Evolutionary conservation across 2,113 vertebrate genomes (phyloP), one percentile per base, ranked within the genome.

Genomic region (Halcyon malimbica): DNA sequence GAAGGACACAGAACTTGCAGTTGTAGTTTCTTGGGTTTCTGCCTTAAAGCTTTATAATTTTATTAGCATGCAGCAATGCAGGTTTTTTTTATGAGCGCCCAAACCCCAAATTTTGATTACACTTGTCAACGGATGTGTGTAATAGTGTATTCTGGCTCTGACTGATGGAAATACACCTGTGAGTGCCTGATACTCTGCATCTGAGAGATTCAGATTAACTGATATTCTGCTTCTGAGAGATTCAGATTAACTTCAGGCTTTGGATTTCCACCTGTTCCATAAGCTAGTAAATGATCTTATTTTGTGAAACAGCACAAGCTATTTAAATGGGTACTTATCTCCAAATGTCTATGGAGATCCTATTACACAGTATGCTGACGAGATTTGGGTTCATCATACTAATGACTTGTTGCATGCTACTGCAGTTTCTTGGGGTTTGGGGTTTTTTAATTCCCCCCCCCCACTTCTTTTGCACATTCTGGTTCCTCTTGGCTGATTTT

Each of bases 81-180:
- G 0, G 41, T 41, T 6, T 73, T 60, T 63, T 23, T n/a, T 19
- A 9, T 33, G 41, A 73, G 29, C 44, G 50, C 50, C 13, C 26
- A 2, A 31, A 56, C 53, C 28, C 24, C 24, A n/a, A 18, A 10
- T 19, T 46, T 2, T 5, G 16, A 5, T 82, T 21, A 7, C 41
- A 26, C 9, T 28, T 42, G 25, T 26, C 18, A 23, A 0, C 12
- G 7, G 12, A 4, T 41, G 6, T 39, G 39, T 60, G 0, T 31
- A 25, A 39, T 15, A 13, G 17, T 5, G 6, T 28, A 0, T 6
- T 29, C 2, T 12, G 54, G 26, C 11, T 74, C 33, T 85, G 62
- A 17, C 10, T 24, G 46, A 11, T 41, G 15, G 69, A 39, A 77
- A 6, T 5, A 18, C 54, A 42, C 28, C 17, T 60, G 69, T 33